Evolutionary conservation across 1,140 invertebrate genomes (phyloP), one percentile per base, ranked within the genome.

Genomic region (Mamestra configurata): DNA sequence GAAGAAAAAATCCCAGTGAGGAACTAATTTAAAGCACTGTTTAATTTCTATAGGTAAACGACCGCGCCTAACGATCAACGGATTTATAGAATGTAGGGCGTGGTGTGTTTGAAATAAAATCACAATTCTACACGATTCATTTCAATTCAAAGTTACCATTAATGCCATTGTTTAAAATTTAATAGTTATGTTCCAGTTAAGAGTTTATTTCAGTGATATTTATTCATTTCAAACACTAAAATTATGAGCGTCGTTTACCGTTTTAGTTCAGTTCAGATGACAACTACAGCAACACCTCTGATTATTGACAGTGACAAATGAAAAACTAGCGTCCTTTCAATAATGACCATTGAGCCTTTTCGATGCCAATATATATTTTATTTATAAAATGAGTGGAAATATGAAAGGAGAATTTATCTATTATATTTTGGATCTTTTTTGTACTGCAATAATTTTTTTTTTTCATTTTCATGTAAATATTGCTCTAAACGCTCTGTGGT

Each of bases 1-100:
- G 84, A 93, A 93, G 85, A 93, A 90, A 93, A 89, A 88, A 85
- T 78, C 27, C 15, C 77, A 80, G 64, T 87, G 68, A 86, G 24
- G 75, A 68, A 75, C 72, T 43, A 49, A 46, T 70, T 24, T 24
- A 27, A 13, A 75, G n/a, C 15, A 24, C 37, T 77, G 10, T 61
- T 64, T 61, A 22, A n/a, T n/a, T n/a, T 4, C 13, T 49, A 24
- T 18, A n/a, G 15, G 24, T 8, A 20, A 22, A 6, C 22, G 20
- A 53, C 75, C 75, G 59, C 59, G 75, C 75, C 59, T 66, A 77
- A 43, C n/a, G 15, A 20, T 10, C 53, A 75, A 75, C 72, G 72
- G 72, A 59, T 40, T 20, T 18, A 20, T 15, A 27, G 20, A 59
- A 75, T 59, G 72, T 75, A 46, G 72, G 72, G 72, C 72, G 72